phyloP scores from a whole-genome alignment of 2,888 invertebrate species.

The Caenorhabditis wallacei region DNA sequence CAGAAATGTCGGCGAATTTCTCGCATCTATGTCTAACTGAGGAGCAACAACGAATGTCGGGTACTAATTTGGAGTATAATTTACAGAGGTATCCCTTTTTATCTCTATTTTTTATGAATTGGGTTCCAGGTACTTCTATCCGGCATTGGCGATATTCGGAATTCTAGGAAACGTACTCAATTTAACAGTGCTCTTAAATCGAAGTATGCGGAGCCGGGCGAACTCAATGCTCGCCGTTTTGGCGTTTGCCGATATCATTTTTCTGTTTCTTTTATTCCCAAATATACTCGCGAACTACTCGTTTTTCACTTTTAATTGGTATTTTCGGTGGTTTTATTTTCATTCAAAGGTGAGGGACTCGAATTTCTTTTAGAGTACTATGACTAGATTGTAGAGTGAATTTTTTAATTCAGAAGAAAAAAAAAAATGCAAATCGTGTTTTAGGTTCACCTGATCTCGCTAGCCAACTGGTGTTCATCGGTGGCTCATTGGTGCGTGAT shows the following conservation, averaged over 20 bases:
- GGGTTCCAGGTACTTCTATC: conserved; percentile 80
- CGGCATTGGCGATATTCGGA: conserved; percentile 79
- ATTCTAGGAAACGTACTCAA: conserved; percentile 81
- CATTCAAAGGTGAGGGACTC: conserved; percentile 72
- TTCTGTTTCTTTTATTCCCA: conserved; percentile 79
- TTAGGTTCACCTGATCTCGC: conserved; percentile 76
- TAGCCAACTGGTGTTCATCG: conserved; percentile 83
- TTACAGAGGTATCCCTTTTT: conserved; percentile 67
- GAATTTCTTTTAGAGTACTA: background rate
- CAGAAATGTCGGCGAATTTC: conserved; percentile 72
- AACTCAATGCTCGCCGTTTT: conserved; percentile 81
- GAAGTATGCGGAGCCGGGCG: conserved; percentile 77
- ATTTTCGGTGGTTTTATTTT: conserved; percentile 79
- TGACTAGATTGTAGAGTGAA: background rate
- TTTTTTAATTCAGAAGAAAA: too few relatives aligned
- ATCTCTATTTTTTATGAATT: too few relatives aligned
- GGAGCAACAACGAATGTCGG: conserved; percentile 77
- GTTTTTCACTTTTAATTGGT: conserved; percentile 78
- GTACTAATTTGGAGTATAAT: conserved; percentile 73
- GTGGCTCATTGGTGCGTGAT: conserved; percentile 83
- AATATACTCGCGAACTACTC: conserved; percentile 81
- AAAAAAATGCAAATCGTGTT: too few relatives aligned
- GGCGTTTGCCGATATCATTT: conserved; percentile 81
- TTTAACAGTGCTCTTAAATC: conserved; percentile 80
- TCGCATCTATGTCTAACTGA: conserved; percentile 77